Conservation (phyloP, 2,113 vertebrate genomes). For the Oophaga pumilio region DNA sequence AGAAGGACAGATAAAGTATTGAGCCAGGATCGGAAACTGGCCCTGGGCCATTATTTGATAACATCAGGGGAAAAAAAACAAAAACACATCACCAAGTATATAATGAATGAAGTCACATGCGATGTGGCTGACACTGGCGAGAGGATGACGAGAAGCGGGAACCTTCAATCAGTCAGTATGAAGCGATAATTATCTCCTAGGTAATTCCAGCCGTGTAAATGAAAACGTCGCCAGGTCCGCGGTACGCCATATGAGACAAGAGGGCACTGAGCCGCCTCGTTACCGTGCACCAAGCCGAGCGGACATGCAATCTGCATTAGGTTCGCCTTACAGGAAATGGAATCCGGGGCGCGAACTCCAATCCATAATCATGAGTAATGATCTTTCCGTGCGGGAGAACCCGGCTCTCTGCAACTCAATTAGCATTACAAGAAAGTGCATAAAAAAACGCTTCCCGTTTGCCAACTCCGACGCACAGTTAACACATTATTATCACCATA, state of each 20-base stretch:
- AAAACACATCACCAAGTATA: neutral
- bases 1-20: neutral
- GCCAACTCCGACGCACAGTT: neutral
- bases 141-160: neutral
- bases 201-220: conserved; percentile 17
- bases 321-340: conserved; percentile 43
- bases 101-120: neutral
- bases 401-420: conserved; percentile 5
- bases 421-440: conserved; percentile 47
- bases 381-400: conserved; percentile 16
- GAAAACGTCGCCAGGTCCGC: neutral
- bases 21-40: neutral
- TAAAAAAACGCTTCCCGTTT: conserved; percentile 42
- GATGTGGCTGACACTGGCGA: neutral
- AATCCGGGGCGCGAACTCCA: conserved; percentile 19
- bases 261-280: neutral
- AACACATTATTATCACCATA: neutral
- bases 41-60: neutral
- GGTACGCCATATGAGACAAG: neutral
- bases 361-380: conserved; percentile 51
- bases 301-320: neutral
- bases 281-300: neutral
- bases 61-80: neutral
- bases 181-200: neutral
- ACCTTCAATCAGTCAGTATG: neutral